phyloP scores from a whole-genome alignment of 2,797 vertebrate genomes.

The Acipenser transmontanus region DNA sequence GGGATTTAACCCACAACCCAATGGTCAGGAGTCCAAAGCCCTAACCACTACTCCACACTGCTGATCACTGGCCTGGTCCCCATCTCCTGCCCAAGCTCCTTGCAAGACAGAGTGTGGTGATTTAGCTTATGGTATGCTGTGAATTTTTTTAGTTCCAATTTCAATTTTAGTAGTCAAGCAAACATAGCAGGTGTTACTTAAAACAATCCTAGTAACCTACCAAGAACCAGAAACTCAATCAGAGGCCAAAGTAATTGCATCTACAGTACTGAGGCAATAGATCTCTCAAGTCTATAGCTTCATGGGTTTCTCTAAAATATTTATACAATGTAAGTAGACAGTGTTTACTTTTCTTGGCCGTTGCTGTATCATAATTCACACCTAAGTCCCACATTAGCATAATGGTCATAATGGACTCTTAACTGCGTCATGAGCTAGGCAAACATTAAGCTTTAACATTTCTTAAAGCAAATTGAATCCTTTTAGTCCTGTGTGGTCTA shows the following conservation, averaged over 20 bases:
- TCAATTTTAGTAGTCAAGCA: too few species aligned
- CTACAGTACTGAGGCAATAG: conserved; percentile 1
- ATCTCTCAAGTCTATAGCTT: neutral
- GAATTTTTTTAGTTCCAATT: too few species aligned
- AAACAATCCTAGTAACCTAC: too few species aligned
- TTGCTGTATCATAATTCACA: conserved; percentile 11
- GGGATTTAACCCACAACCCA: too few species aligned
- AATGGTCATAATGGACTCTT: conserved; percentile 7
- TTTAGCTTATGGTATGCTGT: too few species aligned
- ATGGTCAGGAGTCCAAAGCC: too few species aligned
- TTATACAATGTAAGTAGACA: conserved; percentile 7
- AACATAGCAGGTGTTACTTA: too few species aligned
- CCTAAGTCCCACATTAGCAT: conserved; percentile 3
- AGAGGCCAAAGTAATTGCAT: too few species aligned
- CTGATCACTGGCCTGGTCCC: conserved; percentile 23
- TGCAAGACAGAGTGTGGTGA: too few species aligned
- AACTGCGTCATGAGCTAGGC: neutral
- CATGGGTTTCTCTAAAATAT: conserved; percentile 5
- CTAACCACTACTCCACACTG: too few species aligned
- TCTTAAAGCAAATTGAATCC: neutral
- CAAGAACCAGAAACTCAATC: too few species aligned
- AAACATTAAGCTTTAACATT: neutral
- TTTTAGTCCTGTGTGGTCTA: conserved; percentile 30
- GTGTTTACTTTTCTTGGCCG: conserved; percentile 12
- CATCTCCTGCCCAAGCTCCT: too few species aligned